A percentile compares a stretch with the other conserved stretches of the same genome.
Conservation (phyloP, 2,797 vertebrate genomes). For the Babyrousa celebensis region DNA sequence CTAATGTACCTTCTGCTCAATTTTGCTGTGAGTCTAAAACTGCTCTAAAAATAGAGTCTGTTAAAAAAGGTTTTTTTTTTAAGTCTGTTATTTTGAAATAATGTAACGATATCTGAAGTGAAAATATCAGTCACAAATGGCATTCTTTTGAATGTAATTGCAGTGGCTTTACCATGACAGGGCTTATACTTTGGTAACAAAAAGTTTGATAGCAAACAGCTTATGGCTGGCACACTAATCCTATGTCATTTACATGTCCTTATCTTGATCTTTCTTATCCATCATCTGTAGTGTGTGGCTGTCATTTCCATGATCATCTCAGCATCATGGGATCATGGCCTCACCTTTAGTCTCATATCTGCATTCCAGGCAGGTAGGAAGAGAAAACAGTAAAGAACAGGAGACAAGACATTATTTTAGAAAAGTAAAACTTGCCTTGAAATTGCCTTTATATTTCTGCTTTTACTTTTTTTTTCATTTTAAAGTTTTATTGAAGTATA, state of each 20-base stretch:
- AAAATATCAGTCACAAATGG: not conserved
- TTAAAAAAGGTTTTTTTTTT: not conserved
- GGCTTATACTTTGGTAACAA: not conserved
- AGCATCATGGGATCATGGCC: not conserved
- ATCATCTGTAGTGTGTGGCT: not conserved
- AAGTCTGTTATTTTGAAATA: not conserved
- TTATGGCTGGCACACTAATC: not conserved
- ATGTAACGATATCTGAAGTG: conserved; percentile 20
- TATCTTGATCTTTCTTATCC: not conserved
- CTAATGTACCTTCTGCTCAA: not conserved
- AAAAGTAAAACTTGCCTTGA: conserved; percentile 14
- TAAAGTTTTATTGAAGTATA: too few species aligned
- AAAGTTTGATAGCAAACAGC: not conserved
- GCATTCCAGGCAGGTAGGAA: not conserved
- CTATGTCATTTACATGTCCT: not conserved
- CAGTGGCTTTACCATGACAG: not conserved
- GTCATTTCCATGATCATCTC: not conserved
- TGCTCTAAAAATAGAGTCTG: not conserved
- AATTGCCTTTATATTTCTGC: not conserved
- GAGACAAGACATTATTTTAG: not conserved
- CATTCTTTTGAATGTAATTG: not conserved
- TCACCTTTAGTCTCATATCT: not conserved
- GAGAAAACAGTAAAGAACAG: conserved; percentile 3
- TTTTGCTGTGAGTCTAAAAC: not conserved
- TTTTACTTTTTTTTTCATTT: not conserved